A percentile compares a stretch with the other conserved stretches of the same genome.
phyloP scores from a whole-genome alignment of 2,888 invertebrate species.

The Yponomeuta sedellus region DNA sequence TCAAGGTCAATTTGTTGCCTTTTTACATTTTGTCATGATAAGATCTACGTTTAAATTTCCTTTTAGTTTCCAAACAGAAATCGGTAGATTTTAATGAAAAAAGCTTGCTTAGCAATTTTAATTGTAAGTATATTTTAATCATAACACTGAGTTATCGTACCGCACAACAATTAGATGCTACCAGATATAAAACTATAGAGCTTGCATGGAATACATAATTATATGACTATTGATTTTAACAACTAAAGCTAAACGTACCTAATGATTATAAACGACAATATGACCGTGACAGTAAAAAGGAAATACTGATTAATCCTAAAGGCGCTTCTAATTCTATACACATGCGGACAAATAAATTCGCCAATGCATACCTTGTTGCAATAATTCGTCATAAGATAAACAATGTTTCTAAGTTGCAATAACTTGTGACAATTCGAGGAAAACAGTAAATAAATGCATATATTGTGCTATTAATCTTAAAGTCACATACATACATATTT shows the following conservation, averaged over 20 bases:
- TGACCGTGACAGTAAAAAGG: background rate
- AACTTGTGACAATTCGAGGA: slow-evolving; percentile 10
- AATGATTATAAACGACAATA: background rate
- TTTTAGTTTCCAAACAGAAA: slow-evolving; percentile 40
- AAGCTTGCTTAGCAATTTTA: slow-evolving; percentile 44
- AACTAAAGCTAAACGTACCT: slow-evolving; percentile 15
- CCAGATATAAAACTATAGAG: slow-evolving; percentile 25
- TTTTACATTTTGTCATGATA: slow-evolving; percentile 52
- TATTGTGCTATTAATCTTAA: slow-evolving; percentile 25
- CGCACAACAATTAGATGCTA: slow-evolving; percentile 48
- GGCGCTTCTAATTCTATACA: slow-evolving; percentile 25
- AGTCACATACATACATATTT: slow-evolving; percentile 11
- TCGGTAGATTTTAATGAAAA: slow-evolving; percentile 39
- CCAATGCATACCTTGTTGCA: slow-evolving; percentile 18
- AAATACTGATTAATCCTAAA: background rate
- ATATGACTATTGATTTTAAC: slow-evolving; percentile 15
- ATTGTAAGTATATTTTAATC: slow-evolving; percentile 28
- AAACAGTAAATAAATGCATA: slow-evolving; percentile 26
- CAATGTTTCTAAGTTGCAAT: background rate
- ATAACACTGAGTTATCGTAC: slow-evolving; percentile 35
- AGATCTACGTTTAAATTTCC: background rate
- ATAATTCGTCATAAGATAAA: background rate
- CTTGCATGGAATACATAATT: slow-evolving; percentile 15
- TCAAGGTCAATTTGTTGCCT: slow-evolving; percentile 9
- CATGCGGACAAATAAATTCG: slow-evolving; percentile 29